A percentile compares a stretch with the other conserved stretches of the same genome.
Evolutionary conservation across 2,888 invertebrate species (phyloP).

Genomic region (Galerucella nymphaeae): DNA sequence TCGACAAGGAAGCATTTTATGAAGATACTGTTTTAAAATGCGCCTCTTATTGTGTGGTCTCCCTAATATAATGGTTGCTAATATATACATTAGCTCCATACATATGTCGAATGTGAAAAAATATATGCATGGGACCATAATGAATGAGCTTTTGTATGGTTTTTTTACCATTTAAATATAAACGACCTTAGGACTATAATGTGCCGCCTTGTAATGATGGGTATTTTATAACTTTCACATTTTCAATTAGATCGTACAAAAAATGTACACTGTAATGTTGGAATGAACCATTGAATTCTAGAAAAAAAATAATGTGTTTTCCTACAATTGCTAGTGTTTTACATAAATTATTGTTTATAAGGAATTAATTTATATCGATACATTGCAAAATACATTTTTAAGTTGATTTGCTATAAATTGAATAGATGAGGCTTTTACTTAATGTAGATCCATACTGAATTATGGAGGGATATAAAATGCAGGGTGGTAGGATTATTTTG

Average conservation of each 20-base stretch:
- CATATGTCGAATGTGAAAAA: slow-evolving; percentile 48
- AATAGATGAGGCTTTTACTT: too few species aligned
- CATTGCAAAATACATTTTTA: too few species aligned
- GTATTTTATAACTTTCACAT: slow-evolving; percentile 13
- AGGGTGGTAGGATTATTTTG: too few species aligned
- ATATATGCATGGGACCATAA: slow-evolving; percentile 45
- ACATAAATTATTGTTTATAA: too few species aligned
- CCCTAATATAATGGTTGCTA: slow-evolving; percentile 44
- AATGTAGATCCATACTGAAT: too few species aligned
- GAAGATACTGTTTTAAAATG: slow-evolving; percentile 44
- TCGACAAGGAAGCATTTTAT: slow-evolving; percentile 38
- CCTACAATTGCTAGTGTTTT: too few species aligned
- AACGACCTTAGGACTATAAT: slow-evolving; percentile 23
- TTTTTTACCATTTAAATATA: slow-evolving; percentile 38
- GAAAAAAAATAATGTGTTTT: too few species aligned
- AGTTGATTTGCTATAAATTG: too few species aligned
- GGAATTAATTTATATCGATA: too few species aligned
- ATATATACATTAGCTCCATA: slow-evolving; percentile 49
- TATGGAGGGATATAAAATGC: too few species aligned
- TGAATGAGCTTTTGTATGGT: slow-evolving; percentile 47
- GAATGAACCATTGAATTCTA: neutral
- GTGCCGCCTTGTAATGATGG: slow-evolving; percentile 22
- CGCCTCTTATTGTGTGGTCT: slow-evolving; percentile 48
- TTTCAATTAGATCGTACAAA: neutral
- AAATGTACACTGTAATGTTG: neutral